phyloP scores from a whole-genome alignment of 2,797 vertebrate genomes.

The Pangasius macronema region DNA sequence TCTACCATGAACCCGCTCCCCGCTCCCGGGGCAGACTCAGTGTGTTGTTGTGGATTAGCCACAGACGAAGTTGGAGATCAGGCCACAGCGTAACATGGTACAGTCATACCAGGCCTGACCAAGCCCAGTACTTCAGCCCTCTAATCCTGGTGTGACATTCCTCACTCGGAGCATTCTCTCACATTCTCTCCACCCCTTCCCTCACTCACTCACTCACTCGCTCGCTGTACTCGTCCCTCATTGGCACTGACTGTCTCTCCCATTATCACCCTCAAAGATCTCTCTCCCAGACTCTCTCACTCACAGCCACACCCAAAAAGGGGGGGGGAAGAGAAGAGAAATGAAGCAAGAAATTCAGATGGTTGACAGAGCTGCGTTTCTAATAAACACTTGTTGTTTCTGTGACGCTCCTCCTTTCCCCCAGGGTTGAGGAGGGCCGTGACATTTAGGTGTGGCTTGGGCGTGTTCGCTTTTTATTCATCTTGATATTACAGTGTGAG shows the following conservation, averaged over 20 bases:
- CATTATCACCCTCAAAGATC: background rate
- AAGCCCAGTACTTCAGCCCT: slow-evolving; percentile 43
- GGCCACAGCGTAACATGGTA: background rate
- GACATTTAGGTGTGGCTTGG: slow-evolving; percentile 34
- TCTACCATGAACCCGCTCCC: background rate
- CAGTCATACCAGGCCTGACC: slow-evolving; percentile 31
- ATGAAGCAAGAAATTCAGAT: slow-evolving; percentile 15
- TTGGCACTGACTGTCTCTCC: background rate
- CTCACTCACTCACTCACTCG: slow-evolving; percentile 8
- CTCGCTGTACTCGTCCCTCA: background rate
- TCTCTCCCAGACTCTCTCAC: slow-evolving; percentile 4
- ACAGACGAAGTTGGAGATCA: background rate
- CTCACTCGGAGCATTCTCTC: slow-evolving; percentile 55
- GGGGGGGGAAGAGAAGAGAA: background rate
- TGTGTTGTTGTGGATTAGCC: background rate
- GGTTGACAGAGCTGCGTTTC: slow-evolving; percentile 18
- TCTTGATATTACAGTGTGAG: background rate
- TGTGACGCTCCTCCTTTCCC: slow-evolving; percentile 36
- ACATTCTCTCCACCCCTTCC: background rate
- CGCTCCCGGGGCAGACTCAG: background rate
- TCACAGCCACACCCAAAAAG: slow-evolving; percentile 37
- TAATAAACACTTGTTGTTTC: slow-evolving; percentile 34
- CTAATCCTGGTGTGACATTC: slow-evolving; percentile 73
- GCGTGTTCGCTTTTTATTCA: slow-evolving; percentile 28
- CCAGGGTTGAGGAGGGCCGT: slow-evolving; percentile 32